Evolutionary conservation across 2,113 vertebrate genomes (phyloP), one percentile per base, ranked within the genome.

Genomic region (Lipophrys pholis): DNA sequence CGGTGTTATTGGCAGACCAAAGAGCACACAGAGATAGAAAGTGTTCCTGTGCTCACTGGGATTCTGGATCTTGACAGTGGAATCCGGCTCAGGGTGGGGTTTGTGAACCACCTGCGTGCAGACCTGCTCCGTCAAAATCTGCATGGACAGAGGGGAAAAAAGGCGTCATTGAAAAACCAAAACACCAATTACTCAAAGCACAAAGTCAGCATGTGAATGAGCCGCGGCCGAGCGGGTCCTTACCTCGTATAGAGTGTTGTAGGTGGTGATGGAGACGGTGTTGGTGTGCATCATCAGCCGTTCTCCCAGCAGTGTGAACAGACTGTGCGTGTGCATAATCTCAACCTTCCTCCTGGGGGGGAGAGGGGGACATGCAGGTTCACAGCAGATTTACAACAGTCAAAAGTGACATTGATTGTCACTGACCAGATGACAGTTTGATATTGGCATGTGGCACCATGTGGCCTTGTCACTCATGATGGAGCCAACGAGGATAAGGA

Each of bases 31-130:
- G 16, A 56, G 36, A 56, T 16, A 69, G 10, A 1, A 10, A 6
- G n/a, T 53, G 14, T 35, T 80, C 50, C 30, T 4, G 12, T 41
- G 90, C 98, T 96, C 91, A 99, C 98, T 99, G 85, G 98, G 98
- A 90, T 99, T 99, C 87, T 99, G 97, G 87, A 99, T 99, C 93
- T 99, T 99, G 91, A 99, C 95, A 5, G 97, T 97, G n/a, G 97
- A 98, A 87, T 99, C 98, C 5, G 98, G 97, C 69, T 99, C 98
- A 21, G 97, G 97, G 76, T 99, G 98, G 0, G 97, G 98, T 84
- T 99, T 99, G 89, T 99, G 98, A 68, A 99, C 97, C 87, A 99
- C 98, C 77, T 99, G 98, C 50, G 98, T 99, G 72, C 98, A 99
- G 11, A 99, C 98, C 94, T 99, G 98, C 82, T 99, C 98, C 4